Evolutionary conservation across 2,113 vertebrate species (phyloP).

Genomic region (Sialia sialis): DNA sequence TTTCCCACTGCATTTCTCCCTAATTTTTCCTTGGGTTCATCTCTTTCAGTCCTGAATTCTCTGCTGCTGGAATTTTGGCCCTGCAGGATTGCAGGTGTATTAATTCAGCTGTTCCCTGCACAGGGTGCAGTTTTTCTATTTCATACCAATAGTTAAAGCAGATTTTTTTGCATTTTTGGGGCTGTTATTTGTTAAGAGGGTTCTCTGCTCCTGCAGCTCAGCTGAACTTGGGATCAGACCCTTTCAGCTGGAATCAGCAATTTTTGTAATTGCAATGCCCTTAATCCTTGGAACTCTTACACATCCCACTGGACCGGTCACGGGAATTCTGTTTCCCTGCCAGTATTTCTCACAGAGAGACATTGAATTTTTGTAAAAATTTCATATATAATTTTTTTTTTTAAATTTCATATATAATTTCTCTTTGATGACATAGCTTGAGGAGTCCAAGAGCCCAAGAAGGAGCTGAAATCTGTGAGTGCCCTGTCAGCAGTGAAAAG

Average conservation of each 20-base stretch:
- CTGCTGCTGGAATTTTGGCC: background rate
- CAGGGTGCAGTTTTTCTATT: background rate
- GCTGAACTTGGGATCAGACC: background rate
- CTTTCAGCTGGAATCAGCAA: background rate
- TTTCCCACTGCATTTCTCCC: accelerated
- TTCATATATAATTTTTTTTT: background rate
- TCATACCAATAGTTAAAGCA: background rate
- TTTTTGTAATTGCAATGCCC: background rate
- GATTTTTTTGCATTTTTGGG: background rate
- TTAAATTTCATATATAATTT: background rate
- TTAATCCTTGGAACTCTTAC: background rate
- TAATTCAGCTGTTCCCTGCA: background rate
- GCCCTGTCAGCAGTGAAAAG: background rate
- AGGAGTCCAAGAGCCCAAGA: background rate
- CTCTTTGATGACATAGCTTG: accelerated
- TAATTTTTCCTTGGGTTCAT: accelerated
- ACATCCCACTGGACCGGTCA: background rate
- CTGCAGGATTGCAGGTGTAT: background rate
- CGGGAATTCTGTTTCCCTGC: background rate
- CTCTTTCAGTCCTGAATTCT: background rate
- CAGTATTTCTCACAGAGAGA: background rate
- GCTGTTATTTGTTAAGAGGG: background rate
- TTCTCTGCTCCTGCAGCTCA: background rate
- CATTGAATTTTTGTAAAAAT: background rate
- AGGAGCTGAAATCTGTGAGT: background rate